Evolutionary conservation across 2,888 invertebrate genomes (phyloP).

Genomic region (Apantesis nais): DNA sequence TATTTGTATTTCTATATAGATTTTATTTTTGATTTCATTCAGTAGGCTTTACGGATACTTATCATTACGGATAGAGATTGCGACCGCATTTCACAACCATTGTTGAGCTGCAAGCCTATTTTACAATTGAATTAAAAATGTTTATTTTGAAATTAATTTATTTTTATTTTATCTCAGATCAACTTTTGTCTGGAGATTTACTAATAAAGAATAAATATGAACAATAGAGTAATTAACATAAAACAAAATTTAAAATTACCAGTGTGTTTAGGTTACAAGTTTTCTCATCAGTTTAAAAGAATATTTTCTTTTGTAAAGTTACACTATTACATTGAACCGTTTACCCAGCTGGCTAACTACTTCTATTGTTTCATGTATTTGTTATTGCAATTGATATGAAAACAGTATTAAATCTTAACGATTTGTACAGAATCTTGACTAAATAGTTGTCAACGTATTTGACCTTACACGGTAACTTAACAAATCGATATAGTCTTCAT

Average conservation of each 20-base stretch:
- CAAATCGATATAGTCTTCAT: conserved; percentile 6
- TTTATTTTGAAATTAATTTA: too few relatives aligned
- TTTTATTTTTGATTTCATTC: too few relatives aligned
- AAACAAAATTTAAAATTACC: too few relatives aligned
- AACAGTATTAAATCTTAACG: background rate
- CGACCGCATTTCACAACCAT: background rate
- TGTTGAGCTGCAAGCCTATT: too few relatives aligned
- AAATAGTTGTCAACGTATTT: background rate
- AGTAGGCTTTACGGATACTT: too few relatives aligned
- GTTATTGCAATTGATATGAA: background rate
- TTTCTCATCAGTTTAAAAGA: background rate
- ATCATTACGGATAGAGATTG: background rate
- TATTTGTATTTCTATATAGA: background rate
- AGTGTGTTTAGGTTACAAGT: background rate
- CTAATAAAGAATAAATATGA: too few relatives aligned
- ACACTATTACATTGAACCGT: background rate
- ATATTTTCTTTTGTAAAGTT: background rate
- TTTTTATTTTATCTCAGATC: too few relatives aligned
- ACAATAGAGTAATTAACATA: too few relatives aligned
- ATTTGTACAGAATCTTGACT: background rate
- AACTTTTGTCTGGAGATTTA: too few relatives aligned
- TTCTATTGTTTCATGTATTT: background rate
- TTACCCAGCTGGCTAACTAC: background rate
- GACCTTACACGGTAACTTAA: conserved; percentile 14
- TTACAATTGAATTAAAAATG: too few relatives aligned